A percentile compares a stretch with the other conserved stretches of the same genome.
These are phyloP conservation scores for Spatulosminthurus flaviceps DNA, from an alignment of 2,888 invertebrate genomes.

Conservation along the genomic window DNA sequence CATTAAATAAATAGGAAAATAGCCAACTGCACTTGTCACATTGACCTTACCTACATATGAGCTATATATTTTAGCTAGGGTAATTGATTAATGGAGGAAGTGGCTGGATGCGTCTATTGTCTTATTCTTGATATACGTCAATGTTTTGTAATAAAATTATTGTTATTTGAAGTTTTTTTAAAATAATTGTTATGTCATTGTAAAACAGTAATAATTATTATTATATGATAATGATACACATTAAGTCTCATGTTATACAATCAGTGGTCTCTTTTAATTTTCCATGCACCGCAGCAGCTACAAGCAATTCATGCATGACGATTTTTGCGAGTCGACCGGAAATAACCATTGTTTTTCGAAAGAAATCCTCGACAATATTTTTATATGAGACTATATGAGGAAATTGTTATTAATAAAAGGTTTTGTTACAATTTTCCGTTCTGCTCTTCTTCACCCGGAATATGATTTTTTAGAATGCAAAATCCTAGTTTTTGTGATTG, in stretches of 20 bases:
- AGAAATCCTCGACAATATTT: too few species aligned
- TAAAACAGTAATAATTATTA: too few species aligned
- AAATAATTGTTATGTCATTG: too few species aligned
- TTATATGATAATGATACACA: too few species aligned
- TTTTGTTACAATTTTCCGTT: conserved; percentile 11
- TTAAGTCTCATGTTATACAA: too few species aligned
- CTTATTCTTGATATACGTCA: neutral
- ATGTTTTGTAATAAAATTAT: neutral
- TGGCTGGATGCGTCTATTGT: neutral
- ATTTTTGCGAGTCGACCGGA: too few species aligned
- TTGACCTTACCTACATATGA: neutral
- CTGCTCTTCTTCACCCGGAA: neutral
- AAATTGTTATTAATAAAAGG: neutral
- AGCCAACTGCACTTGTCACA: neutral
- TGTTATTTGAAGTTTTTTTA: too few species aligned
- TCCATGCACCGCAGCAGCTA: too few species aligned
- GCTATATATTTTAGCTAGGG: neutral
- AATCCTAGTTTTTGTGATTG: neutral
- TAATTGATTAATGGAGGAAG: neutral
- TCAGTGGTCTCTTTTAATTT: too few species aligned
- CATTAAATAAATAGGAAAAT: neutral
- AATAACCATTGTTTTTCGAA: too few species aligned
- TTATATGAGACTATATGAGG: neutral
- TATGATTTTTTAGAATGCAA: neutral
- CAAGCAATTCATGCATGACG: too few species aligned